Evolutionary conservation across 2,888 invertebrate species (phyloP).

Genomic region (Cataglyphis altisquamis): DNA sequence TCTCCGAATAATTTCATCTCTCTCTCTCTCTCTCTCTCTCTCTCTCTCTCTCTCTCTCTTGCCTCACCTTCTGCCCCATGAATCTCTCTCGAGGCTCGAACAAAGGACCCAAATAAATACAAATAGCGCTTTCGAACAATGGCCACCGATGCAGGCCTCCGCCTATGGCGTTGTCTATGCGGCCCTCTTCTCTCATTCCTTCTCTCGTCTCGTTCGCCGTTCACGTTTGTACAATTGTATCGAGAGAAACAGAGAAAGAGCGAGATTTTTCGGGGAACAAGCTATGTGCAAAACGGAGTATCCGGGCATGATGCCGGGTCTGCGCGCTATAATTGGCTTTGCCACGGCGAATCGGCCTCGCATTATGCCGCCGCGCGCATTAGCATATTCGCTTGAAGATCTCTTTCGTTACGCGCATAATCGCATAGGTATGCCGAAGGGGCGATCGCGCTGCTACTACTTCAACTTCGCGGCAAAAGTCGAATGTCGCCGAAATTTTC

Average conservation of each 20-base stretch:
- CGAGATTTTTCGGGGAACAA: constrained; percentile 23
- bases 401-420: constrained; percentile 85
- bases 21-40: constrained; percentile 52
- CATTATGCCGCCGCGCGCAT: constrained; percentile 80
- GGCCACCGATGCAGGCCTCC: constrained; percentile 74
- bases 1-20: constrained; percentile 72
- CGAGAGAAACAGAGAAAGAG: constrained; percentile 22
- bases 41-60: constrained; percentile 54
- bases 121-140: constrained; percentile 84
- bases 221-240: constrained; percentile 52
- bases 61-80: constrained; percentile 75
- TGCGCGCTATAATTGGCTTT: constrained; percentile 85
- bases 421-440: constrained; percentile 66
- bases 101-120: constrained; percentile 83
- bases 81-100: constrained; percentile 74
- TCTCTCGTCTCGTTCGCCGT: constrained; percentile 65
- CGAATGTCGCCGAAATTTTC: constrained; percentile 5
- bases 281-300: constrained; percentile 40
- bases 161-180: constrained; percentile 79
- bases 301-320: constrained; percentile 64
- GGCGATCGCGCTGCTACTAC: background rate
- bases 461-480: background rate
- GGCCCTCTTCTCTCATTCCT: constrained; percentile 53
- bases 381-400: constrained; percentile 84
- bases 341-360: constrained; percentile 76